A percentile compares a stretch with the other conserved stretches of the same genome.
Evolutionary conservation across 2,888 invertebrate species (phyloP).

Genomic region (Heliconius ismenius): DNA sequence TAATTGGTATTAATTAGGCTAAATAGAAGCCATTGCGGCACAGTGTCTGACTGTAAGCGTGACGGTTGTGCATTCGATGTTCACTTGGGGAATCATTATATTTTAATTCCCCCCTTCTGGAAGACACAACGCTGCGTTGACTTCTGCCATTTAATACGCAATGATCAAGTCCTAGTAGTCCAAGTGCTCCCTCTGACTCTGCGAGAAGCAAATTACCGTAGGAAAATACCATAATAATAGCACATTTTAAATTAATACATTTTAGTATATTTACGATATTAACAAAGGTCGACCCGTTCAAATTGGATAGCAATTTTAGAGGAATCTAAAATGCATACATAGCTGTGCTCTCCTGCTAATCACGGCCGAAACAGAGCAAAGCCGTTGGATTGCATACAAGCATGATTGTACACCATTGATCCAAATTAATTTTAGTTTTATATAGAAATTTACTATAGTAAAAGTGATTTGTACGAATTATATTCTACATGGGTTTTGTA

Average conservation of each 20-base stretch:
- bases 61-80: neutral
- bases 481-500: too few species aligned
- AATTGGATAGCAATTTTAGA: constrained; percentile 36
- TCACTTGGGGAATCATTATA: neutral
- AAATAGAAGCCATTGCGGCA: neutral
- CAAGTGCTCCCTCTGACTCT: neutral
- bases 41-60: neutral
- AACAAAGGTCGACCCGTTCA: neutral
- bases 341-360: constrained; percentile 36
- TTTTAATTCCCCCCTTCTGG: neutral
- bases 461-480: too few species aligned
- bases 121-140: neutral
- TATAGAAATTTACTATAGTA: too few species aligned
- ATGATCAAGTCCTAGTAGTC: too few species aligned
- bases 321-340: constrained; percentile 42
- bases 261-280: neutral
- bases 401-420: neutral
- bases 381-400: neutral
- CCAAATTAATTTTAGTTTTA: neutral
- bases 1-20: neutral
- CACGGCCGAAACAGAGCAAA: constrained; percentile 25
- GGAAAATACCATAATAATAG: neutral
- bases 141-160: neutral
- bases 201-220: neutral
- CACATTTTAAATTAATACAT: neutral